Evolutionary conservation across 2,888 invertebrate species (phyloP), one percentile per base, ranked within the genome.

Genomic region (Isoperla grammatica): DNA sequence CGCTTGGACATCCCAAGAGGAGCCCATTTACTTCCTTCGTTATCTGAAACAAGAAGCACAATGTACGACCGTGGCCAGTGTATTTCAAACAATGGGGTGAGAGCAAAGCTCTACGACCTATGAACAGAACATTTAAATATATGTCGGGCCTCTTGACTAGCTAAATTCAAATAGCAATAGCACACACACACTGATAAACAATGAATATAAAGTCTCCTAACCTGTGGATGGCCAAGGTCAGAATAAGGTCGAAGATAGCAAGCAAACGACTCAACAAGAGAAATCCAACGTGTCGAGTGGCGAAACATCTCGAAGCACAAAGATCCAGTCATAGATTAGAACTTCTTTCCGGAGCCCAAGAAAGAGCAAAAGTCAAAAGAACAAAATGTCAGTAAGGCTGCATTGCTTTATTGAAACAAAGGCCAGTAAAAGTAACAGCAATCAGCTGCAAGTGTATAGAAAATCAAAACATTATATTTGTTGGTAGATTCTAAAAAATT

Each of bases 21-120:
- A 95, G 78, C 71, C 90, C 92, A 0, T 86, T 79, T 39, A 95
- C 89, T 76, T 93, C 91, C 71, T 88, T 86, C 73, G 87, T 83
- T 67, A 96, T 88, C 95, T 96, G 56, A n/a, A 42, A 61, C 22
- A 2, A 29, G 11, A 53, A n/a, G 2, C 22, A 11, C 5, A 48
- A 11, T 48, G n/a, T n/a, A n/a, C n/a, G n/a, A n/a, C n/a, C n/a
- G n/a, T n/a, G n/a, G n/a, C n/a, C n/a, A n/a, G n/a, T n/a, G n/a
- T n/a, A n/a, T n/a, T n/a, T n/a, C n/a, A n/a, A n/a, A n/a, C n/a
- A n/a, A 48, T 48, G 29, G 8, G 29, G 29, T 29, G 29, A 29
- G 8, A 8, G 8, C 4, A 29, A 8, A 29, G 29, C 29, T 6
- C 29, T 29, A 4, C 29, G 8, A 29, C 29, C 29, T 6, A 8